phyloP scores from a whole-genome alignment of 2,113 vertebrate genomes.

The Nothoprocta perdicaria region DNA sequence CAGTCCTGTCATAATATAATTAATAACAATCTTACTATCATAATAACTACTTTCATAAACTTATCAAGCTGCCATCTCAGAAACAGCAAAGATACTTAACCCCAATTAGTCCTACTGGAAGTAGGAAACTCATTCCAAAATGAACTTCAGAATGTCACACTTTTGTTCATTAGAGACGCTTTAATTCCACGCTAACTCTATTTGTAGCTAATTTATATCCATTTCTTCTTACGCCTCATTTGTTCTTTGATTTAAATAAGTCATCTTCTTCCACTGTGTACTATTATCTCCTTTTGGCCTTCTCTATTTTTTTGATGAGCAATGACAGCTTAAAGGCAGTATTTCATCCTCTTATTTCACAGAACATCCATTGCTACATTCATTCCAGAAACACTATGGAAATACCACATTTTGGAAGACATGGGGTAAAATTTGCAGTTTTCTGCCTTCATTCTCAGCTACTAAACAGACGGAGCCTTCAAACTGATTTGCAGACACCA shows the following conservation, averaged over 20 bases:
- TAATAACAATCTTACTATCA: conserved; percentile 33
- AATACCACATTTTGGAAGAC: background rate
- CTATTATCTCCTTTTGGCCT: background rate
- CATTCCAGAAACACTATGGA: background rate
- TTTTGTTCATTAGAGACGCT: background rate
- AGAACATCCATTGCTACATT: background rate
- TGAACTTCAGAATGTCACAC: background rate
- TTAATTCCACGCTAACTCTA: background rate
- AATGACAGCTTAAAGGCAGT: background rate
- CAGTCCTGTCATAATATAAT: conserved; percentile 34
- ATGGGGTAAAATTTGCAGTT: background rate
- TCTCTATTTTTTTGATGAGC: background rate
- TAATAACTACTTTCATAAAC: conserved; percentile 27
- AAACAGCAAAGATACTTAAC: conserved; percentile 43
- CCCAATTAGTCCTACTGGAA: conserved; percentile 40
- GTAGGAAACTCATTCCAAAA: background rate
- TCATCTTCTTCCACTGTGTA: background rate
- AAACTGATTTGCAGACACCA: background rate
- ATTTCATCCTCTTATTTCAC: background rate
- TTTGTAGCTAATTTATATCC: background rate
- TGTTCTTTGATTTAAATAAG: background rate
- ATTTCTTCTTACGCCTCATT: background rate
- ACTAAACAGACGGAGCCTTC: background rate
- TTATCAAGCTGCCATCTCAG: conserved; percentile 25
- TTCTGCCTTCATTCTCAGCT: background rate